Conservation (phyloP, 2,113 vertebrate species). For the Colossoma macropomum region DNA sequence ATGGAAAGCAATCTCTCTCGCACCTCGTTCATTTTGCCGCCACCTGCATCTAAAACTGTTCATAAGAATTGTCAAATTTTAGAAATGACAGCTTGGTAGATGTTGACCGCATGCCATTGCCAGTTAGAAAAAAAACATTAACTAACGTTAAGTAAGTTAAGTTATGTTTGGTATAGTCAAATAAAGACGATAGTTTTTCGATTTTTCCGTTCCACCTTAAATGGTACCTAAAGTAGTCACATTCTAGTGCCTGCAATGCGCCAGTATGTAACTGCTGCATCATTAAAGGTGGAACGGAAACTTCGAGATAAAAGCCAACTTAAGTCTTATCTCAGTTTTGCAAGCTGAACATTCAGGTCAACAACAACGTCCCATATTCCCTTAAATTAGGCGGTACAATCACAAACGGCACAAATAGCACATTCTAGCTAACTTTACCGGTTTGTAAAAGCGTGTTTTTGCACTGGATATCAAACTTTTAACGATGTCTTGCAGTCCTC, state of each 20-base stretch:
- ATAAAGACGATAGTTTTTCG: too few species aligned
- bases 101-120: too few species aligned
- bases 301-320: background rate
- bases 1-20: conserved; percentile 67
- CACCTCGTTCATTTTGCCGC: conserved; percentile 71
- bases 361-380: too few species aligned
- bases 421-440: background rate
- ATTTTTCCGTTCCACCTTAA: too few species aligned
- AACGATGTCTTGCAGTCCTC: too few species aligned
- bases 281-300: background rate
- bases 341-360: background rate
- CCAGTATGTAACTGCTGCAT: too few species aligned
- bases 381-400: background rate
- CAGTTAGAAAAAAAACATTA: too few species aligned
- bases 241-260: too few species aligned
- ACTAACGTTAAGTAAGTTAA: too few species aligned
- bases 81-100: too few species aligned
- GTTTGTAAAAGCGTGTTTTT: background rate
- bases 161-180: too few species aligned
- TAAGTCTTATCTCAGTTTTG: background rate
- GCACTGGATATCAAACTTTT: background rate
- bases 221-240: too few species aligned
- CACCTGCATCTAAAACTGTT: background rate
- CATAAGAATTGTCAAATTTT: background rate
- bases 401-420: background rate